Percentiles rank a stretch among this genome's conserved stretches.
Evolutionary conservation across 2,888 invertebrate species (phyloP).

Genomic region (Oasisia sp.): DNA sequence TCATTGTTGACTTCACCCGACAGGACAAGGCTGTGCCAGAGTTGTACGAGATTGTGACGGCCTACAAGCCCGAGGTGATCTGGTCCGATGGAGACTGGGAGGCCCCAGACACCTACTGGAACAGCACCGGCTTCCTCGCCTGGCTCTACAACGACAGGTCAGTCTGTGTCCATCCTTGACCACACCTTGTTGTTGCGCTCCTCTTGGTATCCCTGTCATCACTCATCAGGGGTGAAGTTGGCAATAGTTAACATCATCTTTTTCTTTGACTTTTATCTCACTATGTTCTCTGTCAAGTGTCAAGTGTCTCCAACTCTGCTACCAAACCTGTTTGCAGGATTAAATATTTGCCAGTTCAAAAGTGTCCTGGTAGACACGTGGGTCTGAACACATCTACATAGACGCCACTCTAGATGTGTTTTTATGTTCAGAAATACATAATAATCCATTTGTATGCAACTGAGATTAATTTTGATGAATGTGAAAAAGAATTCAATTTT

Average conservation of each 20-base stretch:
- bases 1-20: neutral
- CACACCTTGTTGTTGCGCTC: slow-evolving; percentile 65
- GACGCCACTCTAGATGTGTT: too few relatives aligned
- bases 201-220: slow-evolving; percentile 61
- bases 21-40: slow-evolving; percentile 70
- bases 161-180: slow-evolving; percentile 30
- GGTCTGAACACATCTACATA: too few relatives aligned
- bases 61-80: slow-evolving; percentile 62
- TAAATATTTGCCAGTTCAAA: too few relatives aligned
- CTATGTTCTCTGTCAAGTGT: too few relatives aligned
- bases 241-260: too few relatives aligned
- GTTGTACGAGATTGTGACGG: slow-evolving; percentile 73
- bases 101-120: slow-evolving; percentile 69
- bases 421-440: too few relatives aligned
- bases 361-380: too few relatives aligned
- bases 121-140: slow-evolving; percentile 54
- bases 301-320: too few relatives aligned
- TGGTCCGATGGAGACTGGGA: slow-evolving; percentile 81
- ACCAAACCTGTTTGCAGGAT: too few relatives aligned
- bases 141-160: slow-evolving; percentile 55
- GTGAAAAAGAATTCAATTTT: neutral
- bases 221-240: slow-evolving; percentile 51
- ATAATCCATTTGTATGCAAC: too few relatives aligned
- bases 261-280: too few relatives aligned
- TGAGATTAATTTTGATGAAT: neutral